A percentile compares a stretch with the other conserved stretches of the same genome.
phyloP scores from a whole-genome alignment of 2,797 vertebrate genomes.

The Momotus momota region DNA sequence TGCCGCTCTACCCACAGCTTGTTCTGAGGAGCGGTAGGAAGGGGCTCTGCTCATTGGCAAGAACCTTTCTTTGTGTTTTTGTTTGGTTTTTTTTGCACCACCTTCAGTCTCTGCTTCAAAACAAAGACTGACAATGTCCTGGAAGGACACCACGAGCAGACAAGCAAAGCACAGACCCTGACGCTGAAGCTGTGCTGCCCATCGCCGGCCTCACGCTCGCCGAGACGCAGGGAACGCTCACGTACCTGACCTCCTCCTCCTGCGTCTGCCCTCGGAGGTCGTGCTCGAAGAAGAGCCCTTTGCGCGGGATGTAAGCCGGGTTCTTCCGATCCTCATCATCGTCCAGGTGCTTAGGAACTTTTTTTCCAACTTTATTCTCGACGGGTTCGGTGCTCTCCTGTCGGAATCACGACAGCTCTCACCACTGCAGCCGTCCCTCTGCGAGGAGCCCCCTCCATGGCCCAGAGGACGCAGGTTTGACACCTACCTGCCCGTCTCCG shows the following conservation, averaged over 20 bases:
- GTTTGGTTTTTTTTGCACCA: neutral
- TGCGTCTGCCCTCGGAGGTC: constrained; percentile 94
- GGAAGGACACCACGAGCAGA: neutral
- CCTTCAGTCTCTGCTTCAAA: neutral
- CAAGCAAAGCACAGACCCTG: accelerated
- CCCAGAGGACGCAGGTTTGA: neutral
- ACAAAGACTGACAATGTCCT: neutral
- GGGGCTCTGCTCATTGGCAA: neutral
- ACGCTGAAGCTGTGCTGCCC: neutral
- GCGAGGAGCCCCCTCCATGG: accelerated
- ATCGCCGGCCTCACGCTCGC: neutral
- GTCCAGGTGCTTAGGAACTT: constrained; percentile 90
- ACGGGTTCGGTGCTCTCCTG: constrained; percentile 95
- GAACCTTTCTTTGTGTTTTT: accelerated
- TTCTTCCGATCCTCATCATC: constrained; percentile 97
- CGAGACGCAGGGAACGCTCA: neutral
- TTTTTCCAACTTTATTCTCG: constrained; percentile 88
- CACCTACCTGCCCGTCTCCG: constrained; percentile 94
- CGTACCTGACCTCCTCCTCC: constrained; percentile 91
- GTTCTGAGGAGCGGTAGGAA: neutral
- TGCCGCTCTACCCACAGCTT: neutral
- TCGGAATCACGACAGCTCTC: constrained; percentile 43
- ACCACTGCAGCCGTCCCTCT: constrained; percentile 61
- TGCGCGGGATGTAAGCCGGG: constrained; percentile 95
- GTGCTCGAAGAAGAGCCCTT: constrained; percentile 97